These are phyloP conservation scores for Herpetotheres cachinnans DNA, from an alignment of 2,113 vertebrate genomes.

Conservation along the genomic window DNA sequence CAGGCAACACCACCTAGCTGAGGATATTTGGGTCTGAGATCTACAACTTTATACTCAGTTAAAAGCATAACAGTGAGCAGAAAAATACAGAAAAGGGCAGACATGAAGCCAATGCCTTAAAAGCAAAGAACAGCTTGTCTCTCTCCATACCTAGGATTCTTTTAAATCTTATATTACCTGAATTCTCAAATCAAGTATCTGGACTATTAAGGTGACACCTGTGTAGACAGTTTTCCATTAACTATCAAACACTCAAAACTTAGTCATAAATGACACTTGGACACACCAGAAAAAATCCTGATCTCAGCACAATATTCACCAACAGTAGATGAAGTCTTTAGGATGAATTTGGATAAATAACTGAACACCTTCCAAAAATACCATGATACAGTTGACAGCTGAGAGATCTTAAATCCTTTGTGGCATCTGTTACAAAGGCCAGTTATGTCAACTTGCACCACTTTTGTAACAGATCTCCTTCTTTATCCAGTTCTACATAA, in stretches of 20 bases:
- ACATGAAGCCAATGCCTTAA: neutral
- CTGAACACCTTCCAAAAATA: neutral
- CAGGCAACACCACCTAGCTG: neutral
- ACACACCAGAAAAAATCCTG: neutral
- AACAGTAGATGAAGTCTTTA: neutral
- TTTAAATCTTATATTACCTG: neutral
- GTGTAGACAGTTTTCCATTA: neutral
- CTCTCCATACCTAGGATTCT: neutral
- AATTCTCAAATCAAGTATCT: neutral
- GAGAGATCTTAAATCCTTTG: neutral
- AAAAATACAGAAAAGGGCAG: neutral
- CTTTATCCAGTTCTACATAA: neutral
- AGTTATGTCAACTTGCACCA: neutral
- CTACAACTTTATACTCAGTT: neutral
- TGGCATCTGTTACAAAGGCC: neutral
- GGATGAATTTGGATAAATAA: neutral
- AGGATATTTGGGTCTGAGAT: neutral
- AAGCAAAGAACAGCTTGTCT: slow-evolving; percentile 1
- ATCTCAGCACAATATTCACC: neutral
- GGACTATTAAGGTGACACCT: neutral
- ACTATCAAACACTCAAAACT: neutral
- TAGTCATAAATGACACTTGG: neutral
- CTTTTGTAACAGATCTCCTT: neutral
- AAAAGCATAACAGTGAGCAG: neutral
- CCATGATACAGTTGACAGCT: neutral